Conservation (phyloP, 2,888 invertebrate genomes). For the Hymenopus coronatus region DNA sequence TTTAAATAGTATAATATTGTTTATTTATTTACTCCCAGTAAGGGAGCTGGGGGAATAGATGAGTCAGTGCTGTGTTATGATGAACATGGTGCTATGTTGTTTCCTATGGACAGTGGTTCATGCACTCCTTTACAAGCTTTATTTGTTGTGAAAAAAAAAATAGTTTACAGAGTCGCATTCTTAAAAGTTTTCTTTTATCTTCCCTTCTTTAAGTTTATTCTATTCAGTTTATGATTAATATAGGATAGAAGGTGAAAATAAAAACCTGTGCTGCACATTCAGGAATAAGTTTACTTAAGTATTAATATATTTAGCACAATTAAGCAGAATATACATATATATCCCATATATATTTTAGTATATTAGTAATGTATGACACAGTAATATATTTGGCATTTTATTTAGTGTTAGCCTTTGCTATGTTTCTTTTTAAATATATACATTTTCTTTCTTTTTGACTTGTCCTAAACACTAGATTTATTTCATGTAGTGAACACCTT, state of each 20-base stretch:
- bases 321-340: neutral
- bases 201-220: neutral
- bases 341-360: neutral
- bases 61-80: neutral
- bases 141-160: neutral
- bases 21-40: neutral
- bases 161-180: neutral
- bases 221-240: neutral
- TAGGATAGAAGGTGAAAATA: neutral
- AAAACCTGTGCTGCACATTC: neutral
- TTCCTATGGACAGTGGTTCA: neutral
- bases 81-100: conserved; percentile 14
- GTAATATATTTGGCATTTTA: neutral
- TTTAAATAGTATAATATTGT: neutral
- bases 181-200: neutral
- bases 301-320: neutral
- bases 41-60: neutral
- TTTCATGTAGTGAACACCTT: neutral
- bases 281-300: neutral
- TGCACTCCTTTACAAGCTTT: neutral
- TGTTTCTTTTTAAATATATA: neutral
- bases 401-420: neutral
- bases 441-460: too few species aligned
- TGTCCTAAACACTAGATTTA: neutral
- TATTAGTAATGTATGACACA: neutral